A percentile compares a stretch with the other conserved stretches of the same genome.
Evolutionary conservation across 1,140 invertebrate species (phyloP).

Genomic region (Tetragnatha versicolor): DNA sequence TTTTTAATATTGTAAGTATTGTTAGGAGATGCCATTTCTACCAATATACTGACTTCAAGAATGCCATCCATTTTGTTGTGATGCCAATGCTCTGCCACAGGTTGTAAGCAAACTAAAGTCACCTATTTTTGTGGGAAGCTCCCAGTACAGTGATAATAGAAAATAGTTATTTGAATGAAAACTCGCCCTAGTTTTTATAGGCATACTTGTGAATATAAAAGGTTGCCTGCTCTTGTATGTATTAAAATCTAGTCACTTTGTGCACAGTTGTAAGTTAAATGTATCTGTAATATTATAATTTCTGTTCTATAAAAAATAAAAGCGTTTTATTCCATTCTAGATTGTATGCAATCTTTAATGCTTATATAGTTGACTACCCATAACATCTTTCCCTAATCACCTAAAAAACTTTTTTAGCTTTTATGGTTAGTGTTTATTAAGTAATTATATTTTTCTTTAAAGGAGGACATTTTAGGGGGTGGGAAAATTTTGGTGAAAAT

Average conservation of each 20-base stretch:
- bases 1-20: neutral
- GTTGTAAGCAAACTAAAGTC: conserved; percentile 19
- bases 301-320: conserved; percentile 16
- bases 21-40: conserved; percentile 6
- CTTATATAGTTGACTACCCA: too few relatives aligned
- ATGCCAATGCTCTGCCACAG: conserved; percentile 40
- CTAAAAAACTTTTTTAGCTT: too few relatives aligned
- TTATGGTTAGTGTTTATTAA: too few relatives aligned
- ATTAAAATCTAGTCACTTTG: conserved; percentile 33
- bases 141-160: conserved; percentile 14
- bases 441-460: too few relatives aligned
- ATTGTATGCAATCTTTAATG: too few relatives aligned
- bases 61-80: conserved; percentile 53
- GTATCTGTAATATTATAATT: conserved; percentile 14
- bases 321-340: conserved; percentile 37
- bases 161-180: neutral
- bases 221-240: conserved; percentile 18
- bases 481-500: too few relatives aligned
- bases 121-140: conserved; percentile 47
- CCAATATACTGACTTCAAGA: conserved; percentile 16
- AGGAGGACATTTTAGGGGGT: too few relatives aligned
- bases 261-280: conserved; percentile 37
- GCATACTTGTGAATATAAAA: neutral
- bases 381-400: too few relatives aligned
- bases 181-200: conserved; percentile 20